Base-by-base conservation (phyloP, 2,888 invertebrate genomes). In the Drosophila macrospina region DNA sequence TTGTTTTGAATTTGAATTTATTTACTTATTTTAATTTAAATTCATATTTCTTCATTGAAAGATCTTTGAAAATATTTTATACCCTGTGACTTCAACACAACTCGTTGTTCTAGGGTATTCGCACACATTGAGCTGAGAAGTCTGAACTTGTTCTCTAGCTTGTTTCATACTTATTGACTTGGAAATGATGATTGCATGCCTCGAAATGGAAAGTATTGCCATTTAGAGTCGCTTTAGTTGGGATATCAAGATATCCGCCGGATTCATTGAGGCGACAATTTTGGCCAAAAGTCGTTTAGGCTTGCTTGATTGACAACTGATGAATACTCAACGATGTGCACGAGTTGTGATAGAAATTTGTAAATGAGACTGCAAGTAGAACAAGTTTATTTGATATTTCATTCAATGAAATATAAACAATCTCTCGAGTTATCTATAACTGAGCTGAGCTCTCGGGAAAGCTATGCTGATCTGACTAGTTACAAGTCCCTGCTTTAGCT, bases 201-300 rank as follows among this genome's bases (percentile, higher is more conserved):
- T 60, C 28, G 24, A 55, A 72, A 61, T 61, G 56, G 54, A 2
- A 30, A 47, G 20, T 50, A 32, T 61, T 6, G 7, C 30, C 52
- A 24, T 36, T 32, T 52, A 6, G 39, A 47, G 15, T 51, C 20
- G 13, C 10, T 26, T 15, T 28, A 39, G 28, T 47, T 16, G 3
- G 10, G 11, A 55, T 24, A 50, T 24, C 34, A 7, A 2, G 11
- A 62, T 56, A 62, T 69, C 51, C 68, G 50, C 44, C 66, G 61
- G 54, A 69, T 55, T 34, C 30, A 28, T 15, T 34, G 2, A 44
- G 44, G 54, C 44, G 44, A 52, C 24, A 11, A 30, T 15, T 54
- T 50, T 50, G 44, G 16, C 42, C 11, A 48, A 54, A 60, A 42
- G 15, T 48, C 50, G 5, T 32, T 20, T 10, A 37, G 11, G 11